These are phyloP conservation scores for Hassar affinis DNA, from an alignment of 2,113 vertebrate species.

Conservation along the genomic window DNA sequence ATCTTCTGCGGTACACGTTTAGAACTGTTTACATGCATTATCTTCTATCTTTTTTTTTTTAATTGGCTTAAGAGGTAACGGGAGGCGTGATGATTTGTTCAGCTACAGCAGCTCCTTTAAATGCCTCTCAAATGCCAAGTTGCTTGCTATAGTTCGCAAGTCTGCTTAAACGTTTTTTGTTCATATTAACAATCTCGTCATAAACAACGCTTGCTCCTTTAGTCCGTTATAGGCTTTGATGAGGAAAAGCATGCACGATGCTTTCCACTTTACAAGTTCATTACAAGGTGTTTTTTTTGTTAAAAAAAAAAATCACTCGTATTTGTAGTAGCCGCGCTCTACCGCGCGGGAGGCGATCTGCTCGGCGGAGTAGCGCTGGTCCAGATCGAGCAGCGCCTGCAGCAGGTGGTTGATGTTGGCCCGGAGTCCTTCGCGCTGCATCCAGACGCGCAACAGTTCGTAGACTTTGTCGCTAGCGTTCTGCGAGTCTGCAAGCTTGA, in stretches of 20 bases:
- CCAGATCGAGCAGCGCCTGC: slow-evolving; percentile 67
- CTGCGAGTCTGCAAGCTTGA: slow-evolving; percentile 67
- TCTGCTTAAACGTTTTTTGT: background rate
- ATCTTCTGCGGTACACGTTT: background rate
- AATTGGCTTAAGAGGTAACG: background rate
- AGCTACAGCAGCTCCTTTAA: background rate
- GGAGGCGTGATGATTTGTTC: background rate
- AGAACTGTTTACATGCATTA: background rate
- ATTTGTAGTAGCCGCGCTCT: slow-evolving; percentile 69
- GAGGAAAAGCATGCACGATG: background rate
- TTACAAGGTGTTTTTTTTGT: background rate
- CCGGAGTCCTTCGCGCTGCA: slow-evolving; percentile 74
- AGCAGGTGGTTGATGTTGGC: slow-evolving; percentile 76
- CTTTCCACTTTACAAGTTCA: slow-evolving; percentile 1
- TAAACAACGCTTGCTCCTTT: background rate
- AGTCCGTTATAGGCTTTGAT: background rate
- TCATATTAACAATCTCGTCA: background rate
- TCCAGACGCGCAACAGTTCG: slow-evolving; percentile 75
- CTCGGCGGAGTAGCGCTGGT: slow-evolving; percentile 74
- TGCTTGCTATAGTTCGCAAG: background rate
- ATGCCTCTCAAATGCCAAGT: background rate
- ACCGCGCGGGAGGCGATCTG: slow-evolving; percentile 68
- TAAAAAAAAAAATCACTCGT: slow-evolving; percentile 47
- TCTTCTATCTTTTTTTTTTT: background rate
- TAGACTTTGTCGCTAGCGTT: slow-evolving; percentile 71